Conservation (phyloP, 2,113 vertebrate species). For the Pleuronectes platessa region DNA sequence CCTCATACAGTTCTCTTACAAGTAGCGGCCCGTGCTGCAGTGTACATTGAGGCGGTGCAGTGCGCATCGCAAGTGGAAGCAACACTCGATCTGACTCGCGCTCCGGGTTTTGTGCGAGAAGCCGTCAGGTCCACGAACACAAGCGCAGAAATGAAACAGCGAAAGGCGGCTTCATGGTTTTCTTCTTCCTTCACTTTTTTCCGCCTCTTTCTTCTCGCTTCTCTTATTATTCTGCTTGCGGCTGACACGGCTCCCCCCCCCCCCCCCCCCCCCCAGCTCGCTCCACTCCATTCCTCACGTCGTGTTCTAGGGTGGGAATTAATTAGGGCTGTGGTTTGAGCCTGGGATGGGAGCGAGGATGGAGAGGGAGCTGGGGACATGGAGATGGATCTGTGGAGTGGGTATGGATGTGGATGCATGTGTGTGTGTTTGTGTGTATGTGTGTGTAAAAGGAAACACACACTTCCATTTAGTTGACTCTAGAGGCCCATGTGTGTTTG, state of each 20-base stretch:
- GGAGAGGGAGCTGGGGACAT: conserved; percentile 27
- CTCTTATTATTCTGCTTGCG: conserved; percentile 47
- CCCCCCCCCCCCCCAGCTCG: conserved; percentile 32
- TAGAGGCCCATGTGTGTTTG: conserved; percentile 19
- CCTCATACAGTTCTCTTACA: not conserved
- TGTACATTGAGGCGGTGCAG: not conserved
- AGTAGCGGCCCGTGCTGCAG: not conserved
- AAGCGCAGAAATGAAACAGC: not conserved
- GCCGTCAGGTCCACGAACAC: not conserved
- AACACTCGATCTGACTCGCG: not conserved
- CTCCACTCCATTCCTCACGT: conserved; percentile 38
- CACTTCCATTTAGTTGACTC: not conserved
- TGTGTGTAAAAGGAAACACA: not conserved
- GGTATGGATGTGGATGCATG: not conserved
- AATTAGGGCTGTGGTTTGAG: conserved; percentile 53
- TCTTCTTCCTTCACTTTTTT: not conserved
- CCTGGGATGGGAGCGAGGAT: conserved; percentile 29
- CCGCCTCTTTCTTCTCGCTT: conserved; percentile 26
- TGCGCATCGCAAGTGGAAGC: not conserved
- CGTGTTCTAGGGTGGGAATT: conserved; percentile 48
- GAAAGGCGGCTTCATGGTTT: conserved; percentile 2
- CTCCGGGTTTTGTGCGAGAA: not conserved
- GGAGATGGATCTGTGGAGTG: conserved; percentile 38
- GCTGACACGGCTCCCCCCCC: conserved; percentile 34
- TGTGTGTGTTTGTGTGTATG: not conserved